These are phyloP conservation scores for Gymnorhina tibicen DNA, from an alignment of 2,113 vertebrate genomes.

Conservation along the genomic window DNA sequence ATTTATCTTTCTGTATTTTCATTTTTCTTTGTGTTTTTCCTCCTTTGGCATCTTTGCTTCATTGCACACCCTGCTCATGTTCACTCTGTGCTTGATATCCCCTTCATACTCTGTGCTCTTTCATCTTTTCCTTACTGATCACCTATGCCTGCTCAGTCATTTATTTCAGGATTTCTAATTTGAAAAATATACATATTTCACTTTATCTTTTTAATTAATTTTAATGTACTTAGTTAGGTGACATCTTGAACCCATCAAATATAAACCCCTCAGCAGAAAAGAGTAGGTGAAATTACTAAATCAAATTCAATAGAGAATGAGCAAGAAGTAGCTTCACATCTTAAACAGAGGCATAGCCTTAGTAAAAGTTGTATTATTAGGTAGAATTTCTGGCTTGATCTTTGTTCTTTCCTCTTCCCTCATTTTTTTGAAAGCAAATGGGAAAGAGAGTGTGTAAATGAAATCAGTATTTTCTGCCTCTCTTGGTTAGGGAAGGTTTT, in stretches of 20 bases:
- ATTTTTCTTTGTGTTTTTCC: background rate
- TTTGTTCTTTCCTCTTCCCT: background rate
- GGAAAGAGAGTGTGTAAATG: background rate
- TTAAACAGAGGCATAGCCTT: background rate
- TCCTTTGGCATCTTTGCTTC: background rate
- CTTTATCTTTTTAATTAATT: background rate
- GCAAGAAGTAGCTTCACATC: background rate
- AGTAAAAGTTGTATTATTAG: background rate
- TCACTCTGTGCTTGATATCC: background rate
- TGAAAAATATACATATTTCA: background rate
- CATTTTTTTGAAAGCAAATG: background rate
- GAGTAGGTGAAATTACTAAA: background rate
- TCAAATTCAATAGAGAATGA: background rate
- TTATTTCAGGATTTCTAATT: background rate
- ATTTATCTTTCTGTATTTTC: slow-evolving; percentile 1
- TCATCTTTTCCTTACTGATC: background rate
- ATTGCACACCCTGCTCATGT: background rate
- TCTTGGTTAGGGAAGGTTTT: background rate
- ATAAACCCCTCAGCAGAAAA: background rate
- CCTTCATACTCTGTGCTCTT: background rate
- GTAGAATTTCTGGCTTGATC: background rate
- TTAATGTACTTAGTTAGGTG: background rate
- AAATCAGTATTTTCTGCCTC: background rate
- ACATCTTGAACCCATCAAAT: background rate
- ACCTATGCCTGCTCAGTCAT: background rate